Evolutionary conservation across 2,888 invertebrate species (phyloP).

Genomic region (Hirtodrosophila duncani): DNA sequence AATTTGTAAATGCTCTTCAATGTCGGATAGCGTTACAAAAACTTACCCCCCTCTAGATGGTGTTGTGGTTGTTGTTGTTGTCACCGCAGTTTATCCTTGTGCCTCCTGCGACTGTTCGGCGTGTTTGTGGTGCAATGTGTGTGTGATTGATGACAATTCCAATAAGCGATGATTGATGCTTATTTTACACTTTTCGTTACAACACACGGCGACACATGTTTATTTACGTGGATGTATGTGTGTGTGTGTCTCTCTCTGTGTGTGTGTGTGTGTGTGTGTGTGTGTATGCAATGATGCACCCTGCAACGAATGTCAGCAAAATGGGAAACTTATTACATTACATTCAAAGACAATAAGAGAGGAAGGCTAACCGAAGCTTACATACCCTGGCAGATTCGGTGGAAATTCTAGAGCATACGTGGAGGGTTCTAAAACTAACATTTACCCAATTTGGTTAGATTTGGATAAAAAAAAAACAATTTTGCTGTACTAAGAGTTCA

Average conservation of each 20-base stretch:
- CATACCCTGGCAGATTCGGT: no score
- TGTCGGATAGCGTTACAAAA: slow-evolving; percentile 20
- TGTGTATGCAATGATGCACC: slow-evolving; percentile 9
- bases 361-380: no score
- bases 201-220: slow-evolving; percentile 74
- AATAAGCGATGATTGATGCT: slow-evolving; percentile 77
- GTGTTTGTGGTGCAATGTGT: slow-evolving; percentile 57
- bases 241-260: slow-evolving; percentile 21
- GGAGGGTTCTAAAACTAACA: no score
- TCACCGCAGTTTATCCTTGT: slow-evolving; percentile 37
- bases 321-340: no score
- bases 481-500: no score
- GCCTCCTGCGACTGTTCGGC: slow-evolving; percentile 6
- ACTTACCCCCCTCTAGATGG: slow-evolving; percentile 42
- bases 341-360: no score
- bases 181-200: slow-evolving; percentile 73
- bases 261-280: slow-evolving; percentile 15
- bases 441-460: no score
- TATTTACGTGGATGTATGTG: slow-evolving; percentile 44
- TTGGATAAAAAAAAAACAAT: no score
- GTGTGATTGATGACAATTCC: slow-evolving; percentile 76
- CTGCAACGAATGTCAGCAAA: not conserved
- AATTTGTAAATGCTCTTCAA: slow-evolving; percentile 34
- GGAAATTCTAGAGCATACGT: no score
- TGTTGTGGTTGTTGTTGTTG: slow-evolving; percentile 37